Conservation (phyloP, 2,797 vertebrate genomes). For the Stomatorhinus walkeri region DNA sequence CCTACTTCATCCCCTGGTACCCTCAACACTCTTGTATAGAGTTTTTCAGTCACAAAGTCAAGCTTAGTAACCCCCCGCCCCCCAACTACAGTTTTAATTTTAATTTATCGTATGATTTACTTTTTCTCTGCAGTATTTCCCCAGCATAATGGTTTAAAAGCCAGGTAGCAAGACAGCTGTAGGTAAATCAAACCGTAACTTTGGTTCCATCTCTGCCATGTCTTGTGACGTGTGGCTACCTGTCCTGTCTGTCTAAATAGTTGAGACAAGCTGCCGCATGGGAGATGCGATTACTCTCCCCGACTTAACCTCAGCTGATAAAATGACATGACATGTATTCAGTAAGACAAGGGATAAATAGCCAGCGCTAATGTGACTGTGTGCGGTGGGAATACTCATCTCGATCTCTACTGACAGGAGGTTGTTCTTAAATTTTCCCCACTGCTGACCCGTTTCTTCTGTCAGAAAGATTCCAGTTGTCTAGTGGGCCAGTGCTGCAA, state of each 20-base stretch:
- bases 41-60: neutral
- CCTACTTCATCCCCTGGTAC: neutral
- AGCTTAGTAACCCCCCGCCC: neutral
- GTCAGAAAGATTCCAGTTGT: neutral
- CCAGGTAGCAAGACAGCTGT: neutral
- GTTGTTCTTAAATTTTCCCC: neutral
- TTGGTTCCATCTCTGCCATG: neutral
- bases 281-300: neutral
- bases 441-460: neutral
- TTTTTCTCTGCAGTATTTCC: neutral
- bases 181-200: neutral
- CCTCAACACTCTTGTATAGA: neutral
- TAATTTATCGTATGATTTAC: neutral
- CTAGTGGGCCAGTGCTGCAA: neutral
- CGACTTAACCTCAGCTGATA: neutral
- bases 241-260: neutral
- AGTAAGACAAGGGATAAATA: neutral
- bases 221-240: neutral
- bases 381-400: neutral
- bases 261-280: neutral
- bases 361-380: neutral
- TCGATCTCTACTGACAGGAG: neutral
- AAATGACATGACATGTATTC: conserved; percentile 15
- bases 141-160: neutral
- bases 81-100: neutral